Evolutionary conservation across 2,113 vertebrate species (phyloP).

Genomic region (Pluvianellus socialis): DNA sequence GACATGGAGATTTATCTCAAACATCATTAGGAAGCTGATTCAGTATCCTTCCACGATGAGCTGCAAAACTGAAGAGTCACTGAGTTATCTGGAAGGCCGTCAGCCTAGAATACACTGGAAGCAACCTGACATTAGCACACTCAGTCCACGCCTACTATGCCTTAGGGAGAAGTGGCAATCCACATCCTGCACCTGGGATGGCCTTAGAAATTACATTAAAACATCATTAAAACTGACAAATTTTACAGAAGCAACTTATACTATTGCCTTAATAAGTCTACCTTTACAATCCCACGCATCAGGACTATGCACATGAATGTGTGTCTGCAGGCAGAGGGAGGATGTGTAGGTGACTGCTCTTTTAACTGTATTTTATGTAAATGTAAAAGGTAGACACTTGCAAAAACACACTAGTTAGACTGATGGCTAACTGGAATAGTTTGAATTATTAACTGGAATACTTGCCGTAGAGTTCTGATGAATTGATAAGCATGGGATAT

Average conservation of each 20-base stretch:
- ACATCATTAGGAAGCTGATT: not conserved
- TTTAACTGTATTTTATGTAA: not conserved
- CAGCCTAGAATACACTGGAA: not conserved
- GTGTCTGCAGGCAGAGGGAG: not conserved
- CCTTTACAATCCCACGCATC: not conserved
- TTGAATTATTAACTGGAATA: not conserved
- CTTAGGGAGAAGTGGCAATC: not conserved
- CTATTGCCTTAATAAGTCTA: not conserved
- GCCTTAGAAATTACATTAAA: not conserved
- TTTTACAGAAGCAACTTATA: not conserved
- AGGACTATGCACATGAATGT: not conserved
- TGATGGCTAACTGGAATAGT: not conserved
- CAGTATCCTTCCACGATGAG: not conserved
- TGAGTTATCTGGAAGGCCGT: not conserved
- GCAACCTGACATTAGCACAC: not conserved
- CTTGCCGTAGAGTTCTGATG: constrained; percentile 69
- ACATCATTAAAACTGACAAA: not conserved
- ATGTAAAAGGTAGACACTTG: not conserved
- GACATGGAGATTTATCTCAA: not conserved
- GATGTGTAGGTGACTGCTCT: not conserved
- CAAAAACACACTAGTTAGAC: not conserved
- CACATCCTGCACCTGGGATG: not conserved
- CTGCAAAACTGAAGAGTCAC: not conserved
- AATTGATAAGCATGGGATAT: constrained; percentile 58
- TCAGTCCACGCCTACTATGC: not conserved